Evolutionary conservation across 2,113 vertebrate genomes (phyloP).

Genomic region (Centropristis striata): DNA sequence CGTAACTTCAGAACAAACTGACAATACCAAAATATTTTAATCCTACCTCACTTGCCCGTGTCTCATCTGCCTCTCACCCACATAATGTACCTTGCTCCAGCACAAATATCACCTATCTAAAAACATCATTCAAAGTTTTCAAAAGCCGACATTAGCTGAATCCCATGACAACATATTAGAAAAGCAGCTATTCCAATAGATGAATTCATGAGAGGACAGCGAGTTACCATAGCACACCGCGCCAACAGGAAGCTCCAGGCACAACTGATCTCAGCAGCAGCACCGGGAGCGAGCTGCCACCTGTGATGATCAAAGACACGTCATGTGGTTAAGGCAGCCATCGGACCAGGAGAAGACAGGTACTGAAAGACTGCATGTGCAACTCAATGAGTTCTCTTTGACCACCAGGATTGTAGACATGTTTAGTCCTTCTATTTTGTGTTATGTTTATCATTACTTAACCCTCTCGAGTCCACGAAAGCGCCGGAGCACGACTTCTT

Average conservation of each 20-base stretch:
- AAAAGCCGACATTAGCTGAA: slow-evolving; percentile 11
- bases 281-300: slow-evolving; percentile 20
- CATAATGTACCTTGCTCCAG: not conserved
- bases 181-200: slow-evolving; percentile 1
- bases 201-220: slow-evolving; percentile 7
- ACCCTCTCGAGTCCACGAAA: no score
- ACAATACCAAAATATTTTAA: not conserved
- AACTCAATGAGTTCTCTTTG: not conserved
- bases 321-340: not conserved
- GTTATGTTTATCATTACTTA: no score
- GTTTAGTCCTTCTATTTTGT: not conserved
- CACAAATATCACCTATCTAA: not conserved
- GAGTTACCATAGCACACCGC: not conserved
- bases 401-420: not conserved
- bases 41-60: no score
- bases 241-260: slow-evolving; percentile 42
- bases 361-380: slow-evolving; percentile 6
- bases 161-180: slow-evolving; percentile 17
- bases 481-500: no score
- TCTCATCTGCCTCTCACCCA: not conserved
- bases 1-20: not conserved
- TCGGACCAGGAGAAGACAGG: slow-evolving; percentile 11
- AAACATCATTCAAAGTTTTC: not conserved
- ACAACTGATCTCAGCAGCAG: slow-evolving; percentile 22
- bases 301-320: slow-evolving; percentile 37